Conservation (phyloP, 2,113 vertebrate species). For the Aphyosemion australe region DNA sequence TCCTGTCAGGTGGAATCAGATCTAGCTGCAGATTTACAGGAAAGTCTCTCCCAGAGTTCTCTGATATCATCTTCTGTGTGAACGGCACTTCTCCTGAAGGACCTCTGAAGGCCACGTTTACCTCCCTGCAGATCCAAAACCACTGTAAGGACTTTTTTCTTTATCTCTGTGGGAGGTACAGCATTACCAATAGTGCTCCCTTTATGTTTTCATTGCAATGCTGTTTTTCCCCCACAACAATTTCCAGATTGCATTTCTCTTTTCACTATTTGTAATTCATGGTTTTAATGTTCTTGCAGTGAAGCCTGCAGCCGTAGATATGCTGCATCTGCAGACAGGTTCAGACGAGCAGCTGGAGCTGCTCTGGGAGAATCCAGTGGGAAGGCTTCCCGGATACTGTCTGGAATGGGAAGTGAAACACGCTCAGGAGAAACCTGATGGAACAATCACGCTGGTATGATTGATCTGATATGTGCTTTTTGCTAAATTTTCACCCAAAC, state of each 20-base stretch:
- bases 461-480: not conserved
- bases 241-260: not conserved
- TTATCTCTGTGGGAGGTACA: not conserved
- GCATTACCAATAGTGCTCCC: no score
- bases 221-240: not conserved
- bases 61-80: conserved; percentile 85
- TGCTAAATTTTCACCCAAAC: not conserved
- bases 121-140: conserved; percentile 84
- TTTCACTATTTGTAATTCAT: not conserved
- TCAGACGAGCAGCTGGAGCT: conserved; percentile 56
- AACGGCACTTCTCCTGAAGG: conserved; percentile 79
- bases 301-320: conserved; percentile 71
- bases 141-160: conserved; percentile 72
- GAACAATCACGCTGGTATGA: conserved; percentile 31
- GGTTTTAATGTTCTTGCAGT: conserved; percentile 63
- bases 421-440: conserved; percentile 42
- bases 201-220: not conserved
- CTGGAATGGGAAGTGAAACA: conserved; percentile 84
- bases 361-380: conserved; percentile 75
- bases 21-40: conserved; percentile 78
- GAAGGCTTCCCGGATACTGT: conserved; percentile 74
- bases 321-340: conserved; percentile 56
- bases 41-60: conserved; percentile 79
- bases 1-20: conserved; percentile 45
- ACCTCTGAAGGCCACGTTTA: conserved; percentile 67